Evolutionary conservation across 2,113 vertebrate genomes (phyloP).

Genomic region (Alligator mississippiensis): DNA sequence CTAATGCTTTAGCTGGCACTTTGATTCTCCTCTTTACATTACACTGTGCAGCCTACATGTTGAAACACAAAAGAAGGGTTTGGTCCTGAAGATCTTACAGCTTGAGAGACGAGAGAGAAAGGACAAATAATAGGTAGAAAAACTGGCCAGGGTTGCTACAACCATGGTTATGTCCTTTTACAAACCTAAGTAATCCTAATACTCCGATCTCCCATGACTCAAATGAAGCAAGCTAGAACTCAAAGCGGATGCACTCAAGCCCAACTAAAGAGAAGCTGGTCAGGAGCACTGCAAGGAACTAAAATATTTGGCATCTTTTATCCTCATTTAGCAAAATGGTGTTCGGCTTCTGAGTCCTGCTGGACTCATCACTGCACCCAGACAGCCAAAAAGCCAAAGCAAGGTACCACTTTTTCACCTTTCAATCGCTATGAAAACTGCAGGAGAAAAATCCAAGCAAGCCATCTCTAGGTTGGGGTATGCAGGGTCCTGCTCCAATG

Average conservation of each 20-base stretch:
- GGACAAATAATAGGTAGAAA: background rate
- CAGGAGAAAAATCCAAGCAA: no score
- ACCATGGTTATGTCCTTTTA: background rate
- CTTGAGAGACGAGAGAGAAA: background rate
- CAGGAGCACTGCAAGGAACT: background rate
- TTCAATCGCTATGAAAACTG: no score
- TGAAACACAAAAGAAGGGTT: background rate
- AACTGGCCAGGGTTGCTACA: background rate
- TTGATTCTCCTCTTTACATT: background rate
- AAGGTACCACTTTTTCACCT: background rate
- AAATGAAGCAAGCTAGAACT: accelerated
- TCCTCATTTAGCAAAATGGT: background rate
- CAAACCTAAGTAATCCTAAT: background rate
- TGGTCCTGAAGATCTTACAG: background rate
- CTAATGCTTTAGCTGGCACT: background rate
- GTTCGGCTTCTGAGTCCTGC: background rate
- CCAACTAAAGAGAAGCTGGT: background rate
- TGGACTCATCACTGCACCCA: background rate
- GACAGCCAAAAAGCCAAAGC: background rate
- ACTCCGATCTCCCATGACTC: background rate
- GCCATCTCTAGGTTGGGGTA: no score
- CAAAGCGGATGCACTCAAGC: background rate
- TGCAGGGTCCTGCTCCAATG: no score
- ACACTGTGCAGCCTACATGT: background rate
- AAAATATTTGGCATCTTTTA: background rate